Percentiles rank a stretch among this genome's conserved stretches.
phyloP scores from a whole-genome alignment of 2,888 invertebrate genomes.

The Baronia brevicornis region DNA sequence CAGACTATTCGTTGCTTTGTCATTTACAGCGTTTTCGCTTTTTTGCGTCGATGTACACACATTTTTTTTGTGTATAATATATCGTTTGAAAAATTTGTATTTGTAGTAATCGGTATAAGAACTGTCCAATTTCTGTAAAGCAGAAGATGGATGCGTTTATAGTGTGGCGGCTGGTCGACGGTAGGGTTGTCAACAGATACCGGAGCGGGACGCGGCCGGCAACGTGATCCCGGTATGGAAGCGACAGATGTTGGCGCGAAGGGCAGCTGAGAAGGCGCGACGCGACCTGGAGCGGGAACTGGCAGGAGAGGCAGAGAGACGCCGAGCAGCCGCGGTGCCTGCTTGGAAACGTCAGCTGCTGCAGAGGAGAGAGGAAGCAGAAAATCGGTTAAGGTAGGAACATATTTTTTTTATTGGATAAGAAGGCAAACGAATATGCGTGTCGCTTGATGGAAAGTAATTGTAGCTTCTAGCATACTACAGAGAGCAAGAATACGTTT shows the following conservation, averaged over 20 bases:
- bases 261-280: constrained; percentile 94
- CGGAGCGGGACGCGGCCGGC: constrained; percentile 91
- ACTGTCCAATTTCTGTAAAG: no score
- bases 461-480: no score
- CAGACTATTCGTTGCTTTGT: no score
- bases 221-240: constrained; percentile 96
- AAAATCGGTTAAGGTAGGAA: constrained; percentile 83
- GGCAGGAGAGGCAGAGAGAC: constrained; percentile 88
- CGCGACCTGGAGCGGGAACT: constrained; percentile 92
- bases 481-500: no score
- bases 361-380: constrained; percentile 86
- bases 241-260: constrained; percentile 94
- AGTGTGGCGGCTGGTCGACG: constrained; percentile 56
- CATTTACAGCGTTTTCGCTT: no score
- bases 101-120: background rate
- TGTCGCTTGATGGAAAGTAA: no score
- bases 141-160: no score
- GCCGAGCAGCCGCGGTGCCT: constrained; percentile 90
- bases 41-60: no score
- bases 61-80: no score
- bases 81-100: no score
- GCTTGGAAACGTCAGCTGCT: constrained; percentile 95
- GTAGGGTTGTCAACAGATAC: constrained; percentile 81
- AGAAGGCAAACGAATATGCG: no score
- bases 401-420: constrained; percentile 14